Conservation (phyloP, 2,797 vertebrate species). For the Phyllotis vaccarum region DNA sequence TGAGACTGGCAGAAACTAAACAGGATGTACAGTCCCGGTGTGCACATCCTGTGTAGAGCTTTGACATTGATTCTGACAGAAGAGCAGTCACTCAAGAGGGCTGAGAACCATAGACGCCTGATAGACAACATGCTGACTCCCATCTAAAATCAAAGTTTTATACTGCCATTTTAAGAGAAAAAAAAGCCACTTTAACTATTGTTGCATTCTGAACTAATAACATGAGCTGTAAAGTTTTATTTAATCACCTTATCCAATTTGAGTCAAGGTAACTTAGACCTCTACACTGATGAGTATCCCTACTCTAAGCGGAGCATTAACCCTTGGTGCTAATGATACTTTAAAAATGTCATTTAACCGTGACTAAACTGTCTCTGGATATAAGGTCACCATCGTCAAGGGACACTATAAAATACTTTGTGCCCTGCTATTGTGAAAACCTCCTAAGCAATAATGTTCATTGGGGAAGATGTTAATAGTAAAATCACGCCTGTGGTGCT, state of each 20-base stretch:
- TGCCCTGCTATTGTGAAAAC: background rate
- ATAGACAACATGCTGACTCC: background rate
- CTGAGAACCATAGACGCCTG: background rate
- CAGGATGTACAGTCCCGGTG: background rate
- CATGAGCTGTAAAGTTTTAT: constrained; percentile 26
- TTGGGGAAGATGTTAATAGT: background rate
- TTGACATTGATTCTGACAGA: background rate
- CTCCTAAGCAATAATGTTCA: background rate
- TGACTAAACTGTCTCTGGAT: background rate
- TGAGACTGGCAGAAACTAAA: background rate
- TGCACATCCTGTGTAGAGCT: background rate
- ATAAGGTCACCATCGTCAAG: background rate
- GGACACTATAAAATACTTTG: background rate
- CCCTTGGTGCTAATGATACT: background rate
- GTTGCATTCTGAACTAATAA: background rate
- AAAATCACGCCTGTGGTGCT: background rate
- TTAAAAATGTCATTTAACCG: background rate
- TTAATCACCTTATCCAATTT: constrained; percentile 16
- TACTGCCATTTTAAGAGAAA: background rate
- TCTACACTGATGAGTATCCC: background rate
- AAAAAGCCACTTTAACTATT: background rate
- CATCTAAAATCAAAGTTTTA: background rate
- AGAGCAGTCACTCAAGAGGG: background rate
- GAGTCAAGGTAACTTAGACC: background rate
- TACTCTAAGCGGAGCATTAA: background rate